These are phyloP conservation scores for Pseudoips prasinana DNA, from an alignment of 2,888 invertebrate species.

Conservation along the genomic window DNA sequence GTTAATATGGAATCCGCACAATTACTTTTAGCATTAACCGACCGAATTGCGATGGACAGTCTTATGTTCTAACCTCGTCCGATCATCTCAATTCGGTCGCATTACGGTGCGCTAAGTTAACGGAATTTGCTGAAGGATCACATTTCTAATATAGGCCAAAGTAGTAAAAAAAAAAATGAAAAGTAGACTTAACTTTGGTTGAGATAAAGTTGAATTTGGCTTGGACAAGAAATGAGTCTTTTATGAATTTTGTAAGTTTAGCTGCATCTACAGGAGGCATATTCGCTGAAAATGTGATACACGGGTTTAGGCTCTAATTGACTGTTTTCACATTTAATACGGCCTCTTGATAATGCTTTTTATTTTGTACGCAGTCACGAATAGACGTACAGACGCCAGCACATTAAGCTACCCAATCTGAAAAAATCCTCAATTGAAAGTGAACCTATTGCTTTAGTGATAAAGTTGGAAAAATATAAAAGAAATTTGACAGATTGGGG, in stretches of 20 bases:
- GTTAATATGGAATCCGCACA: conserved; percentile 64
- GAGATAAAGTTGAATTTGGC: too few relatives aligned
- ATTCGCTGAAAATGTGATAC: conserved; percentile 60
- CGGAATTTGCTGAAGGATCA: neutral
- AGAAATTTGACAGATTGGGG: too few relatives aligned
- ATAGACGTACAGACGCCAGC: too few relatives aligned
- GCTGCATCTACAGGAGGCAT: conserved; percentile 43
- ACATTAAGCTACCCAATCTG: too few relatives aligned
- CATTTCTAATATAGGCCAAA: too few relatives aligned
- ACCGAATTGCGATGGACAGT: conserved; percentile 38
- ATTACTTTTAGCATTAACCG: conserved; percentile 52
- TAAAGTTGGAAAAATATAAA: too few relatives aligned
- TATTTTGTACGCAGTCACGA: conserved; percentile 35
- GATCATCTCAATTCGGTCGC: conserved; percentile 42
- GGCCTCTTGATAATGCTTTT: conserved; percentile 37
- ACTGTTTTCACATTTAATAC: conserved; percentile 37
- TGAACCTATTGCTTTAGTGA: too few relatives aligned
- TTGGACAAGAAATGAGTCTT: too few relatives aligned
- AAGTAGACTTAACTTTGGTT: too few relatives aligned
- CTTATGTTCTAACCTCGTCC: conserved; percentile 4
- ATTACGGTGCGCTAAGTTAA: conserved; percentile 14
- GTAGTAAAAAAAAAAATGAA: too few relatives aligned
- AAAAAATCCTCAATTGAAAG: too few relatives aligned
- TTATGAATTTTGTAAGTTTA: too few relatives aligned
- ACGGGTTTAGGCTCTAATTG: conserved; percentile 77